A percentile compares a stretch with the other conserved stretches of the same genome.
Evolutionary conservation across 2,113 vertebrate species (phyloP).

Genomic region (Tursiops truncatus): DNA sequence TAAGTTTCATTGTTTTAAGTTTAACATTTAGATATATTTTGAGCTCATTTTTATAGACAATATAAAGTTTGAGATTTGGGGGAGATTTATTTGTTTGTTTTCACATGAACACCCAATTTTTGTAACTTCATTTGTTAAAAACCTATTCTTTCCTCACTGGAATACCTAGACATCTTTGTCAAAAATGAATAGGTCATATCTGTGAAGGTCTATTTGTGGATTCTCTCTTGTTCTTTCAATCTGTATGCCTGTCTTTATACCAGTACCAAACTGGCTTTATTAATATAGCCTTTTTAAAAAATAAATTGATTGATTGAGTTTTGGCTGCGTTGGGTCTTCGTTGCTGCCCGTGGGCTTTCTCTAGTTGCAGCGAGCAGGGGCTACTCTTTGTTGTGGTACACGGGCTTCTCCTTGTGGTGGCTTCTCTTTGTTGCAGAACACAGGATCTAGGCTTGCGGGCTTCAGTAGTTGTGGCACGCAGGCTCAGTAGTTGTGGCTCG

Average conservation of each 20-base stretch:
- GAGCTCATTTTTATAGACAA: not conserved
- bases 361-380: too few relatives aligned
- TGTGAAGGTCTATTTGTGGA: not conserved
- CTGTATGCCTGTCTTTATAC: not conserved
- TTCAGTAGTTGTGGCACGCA: too few relatives aligned
- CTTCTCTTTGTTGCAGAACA: too few relatives aligned
- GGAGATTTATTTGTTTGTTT: not conserved
- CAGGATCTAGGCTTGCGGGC: fast-evolving
- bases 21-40: not conserved
- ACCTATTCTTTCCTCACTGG: not conserved
- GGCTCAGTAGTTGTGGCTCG: too few relatives aligned
- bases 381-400: too few relatives aligned
- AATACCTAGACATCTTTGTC: not conserved
- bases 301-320: too few relatives aligned
- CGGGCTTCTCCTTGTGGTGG: too few relatives aligned
- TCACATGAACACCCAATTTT: not conserved
- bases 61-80: not conserved
- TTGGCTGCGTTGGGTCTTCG: too few relatives aligned
- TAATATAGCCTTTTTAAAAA: too few relatives aligned
- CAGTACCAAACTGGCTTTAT: not conserved
- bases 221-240: not conserved
- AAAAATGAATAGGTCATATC: not conserved
- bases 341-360: too few relatives aligned
- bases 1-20: not conserved
- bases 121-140: not conserved